These are phyloP conservation scores for Morpho achilles DNA, from an alignment of 2,888 invertebrate genomes.

Conservation along the genomic window DNA sequence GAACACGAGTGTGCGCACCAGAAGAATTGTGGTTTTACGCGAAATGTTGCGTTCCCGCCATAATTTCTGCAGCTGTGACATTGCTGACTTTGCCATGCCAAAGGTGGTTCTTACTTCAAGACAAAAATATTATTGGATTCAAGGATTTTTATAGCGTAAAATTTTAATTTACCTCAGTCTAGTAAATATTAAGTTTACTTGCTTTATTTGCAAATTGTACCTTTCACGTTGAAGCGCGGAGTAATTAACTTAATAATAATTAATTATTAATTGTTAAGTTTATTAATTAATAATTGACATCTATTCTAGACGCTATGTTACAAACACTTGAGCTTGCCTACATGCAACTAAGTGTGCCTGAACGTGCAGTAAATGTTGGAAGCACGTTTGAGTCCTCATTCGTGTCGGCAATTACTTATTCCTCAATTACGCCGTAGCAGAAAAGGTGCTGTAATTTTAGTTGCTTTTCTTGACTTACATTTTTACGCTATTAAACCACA, in stretches of 20 bases:
- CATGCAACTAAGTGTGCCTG: conserved; percentile 6
- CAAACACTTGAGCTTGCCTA: conserved; percentile 5
- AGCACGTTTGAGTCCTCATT: conserved; percentile 4
- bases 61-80: too few species aligned
- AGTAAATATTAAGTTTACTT: conserved; percentile 8
- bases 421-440: conserved; percentile 5
- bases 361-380: background rate
- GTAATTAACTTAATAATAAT: too few species aligned
- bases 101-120: too few species aligned
- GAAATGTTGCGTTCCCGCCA: too few species aligned
- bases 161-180: background rate
- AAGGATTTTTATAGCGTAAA: too few species aligned
- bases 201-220: conserved; percentile 3
- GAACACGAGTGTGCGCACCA: too few species aligned
- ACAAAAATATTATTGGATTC: too few species aligned
- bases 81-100: too few species aligned
- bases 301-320: conserved; percentile 8
- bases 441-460: conserved; percentile 6
- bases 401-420: conserved; percentile 11
- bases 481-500: background rate
- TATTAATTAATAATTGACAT: too few species aligned
- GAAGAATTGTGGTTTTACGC: too few species aligned
- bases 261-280: too few species aligned
- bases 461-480: conserved; percentile 1
- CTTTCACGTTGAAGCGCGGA: background rate